Conservation (phyloP, 2,888 invertebrate species). For the Dendrolimus houi region DNA sequence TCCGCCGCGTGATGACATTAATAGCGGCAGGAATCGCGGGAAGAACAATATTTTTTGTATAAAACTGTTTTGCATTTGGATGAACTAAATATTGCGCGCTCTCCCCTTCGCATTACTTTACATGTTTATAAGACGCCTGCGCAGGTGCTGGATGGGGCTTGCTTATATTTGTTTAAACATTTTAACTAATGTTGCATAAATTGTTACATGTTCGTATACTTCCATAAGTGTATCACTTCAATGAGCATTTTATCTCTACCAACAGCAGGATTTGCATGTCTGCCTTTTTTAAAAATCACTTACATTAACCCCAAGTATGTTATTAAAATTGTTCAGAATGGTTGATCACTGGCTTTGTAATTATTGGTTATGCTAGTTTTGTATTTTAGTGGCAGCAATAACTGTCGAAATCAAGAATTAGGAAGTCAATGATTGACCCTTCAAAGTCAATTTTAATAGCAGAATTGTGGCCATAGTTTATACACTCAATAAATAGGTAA, state of each 20-base stretch:
- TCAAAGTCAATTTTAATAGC: too few relatives aligned
- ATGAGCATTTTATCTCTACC: background rate
- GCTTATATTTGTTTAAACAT: background rate
- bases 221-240: slow-evolving; percentile 1
- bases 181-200: slow-evolving; percentile 9
- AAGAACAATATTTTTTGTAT: slow-evolving; percentile 54
- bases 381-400: too few relatives aligned
- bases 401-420: too few relatives aligned
- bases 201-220: slow-evolving; percentile 7
- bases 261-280: too few relatives aligned
- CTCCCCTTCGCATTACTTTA: slow-evolving; percentile 36
- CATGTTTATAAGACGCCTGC: slow-evolving; percentile 36
- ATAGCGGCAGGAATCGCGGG: slow-evolving; percentile 41
- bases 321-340: too few relatives aligned
- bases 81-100: slow-evolving; percentile 23
- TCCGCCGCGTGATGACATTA: slow-evolving; percentile 65
- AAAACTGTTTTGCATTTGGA: slow-evolving; percentile 46
- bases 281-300: too few relatives aligned
- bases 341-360: too few relatives aligned
- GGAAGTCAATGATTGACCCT: too few relatives aligned
- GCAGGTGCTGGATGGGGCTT: slow-evolving; percentile 21
- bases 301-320: too few relatives aligned
- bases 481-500: too few relatives aligned
- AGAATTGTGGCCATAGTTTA: too few relatives aligned
- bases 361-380: too few relatives aligned